Evolutionary conservation across 92 coral and sea anemone genomes (phyloP), one percentile per base, ranked within the genome.

Genomic region (Heteractis magnifica): DNA sequence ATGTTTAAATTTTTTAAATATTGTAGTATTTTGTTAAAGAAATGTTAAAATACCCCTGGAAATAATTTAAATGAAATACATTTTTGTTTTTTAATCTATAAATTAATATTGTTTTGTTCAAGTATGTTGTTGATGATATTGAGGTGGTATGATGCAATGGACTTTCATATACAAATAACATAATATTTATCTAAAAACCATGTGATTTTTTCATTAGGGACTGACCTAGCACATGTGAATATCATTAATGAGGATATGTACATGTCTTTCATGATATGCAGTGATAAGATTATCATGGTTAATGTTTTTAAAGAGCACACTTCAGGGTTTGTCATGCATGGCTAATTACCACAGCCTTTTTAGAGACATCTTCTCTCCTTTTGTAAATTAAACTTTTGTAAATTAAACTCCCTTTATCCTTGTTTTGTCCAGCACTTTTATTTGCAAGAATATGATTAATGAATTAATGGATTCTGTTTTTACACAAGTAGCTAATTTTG

Each of bases 281-380:
- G 77, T 48, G 55, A 60, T 55, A 51, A 70, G 84, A 70, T 81
- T 70, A 81, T 81, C 84, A 68, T 65, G 23, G n/a, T 71, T 50
- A 52, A 68, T 74, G 72, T 81, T 81, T 80, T 81, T 80, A 80
- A 81, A 70, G 68, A 75, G 65, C 77, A 71, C 49, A 18, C 65
- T 68, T 68, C 77, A 68, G 56, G 65, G 64, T 70, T 68, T 19
- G 65, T 70, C 49, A 62, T 68, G 72, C 26, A 65, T 65, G 72
- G 19, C 41, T 34, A 65, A 19, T 5, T 20, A 65, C 26, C 71
- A 18, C 34, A 4, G 71, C 1, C 7, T 65, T 6, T 13, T 65
- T 65, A 65, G 71, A 65, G 8, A 65, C 18, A 26, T 26, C 26
- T 26, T 26, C 26, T 26, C 9, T 8, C 1, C 10, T 8, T 53